A percentile compares a stretch with the other conserved stretches of the same genome.
phyloP scores from a whole-genome alignment of 2,113 vertebrate species.

The Herpailurus yagouaroundi region DNA sequence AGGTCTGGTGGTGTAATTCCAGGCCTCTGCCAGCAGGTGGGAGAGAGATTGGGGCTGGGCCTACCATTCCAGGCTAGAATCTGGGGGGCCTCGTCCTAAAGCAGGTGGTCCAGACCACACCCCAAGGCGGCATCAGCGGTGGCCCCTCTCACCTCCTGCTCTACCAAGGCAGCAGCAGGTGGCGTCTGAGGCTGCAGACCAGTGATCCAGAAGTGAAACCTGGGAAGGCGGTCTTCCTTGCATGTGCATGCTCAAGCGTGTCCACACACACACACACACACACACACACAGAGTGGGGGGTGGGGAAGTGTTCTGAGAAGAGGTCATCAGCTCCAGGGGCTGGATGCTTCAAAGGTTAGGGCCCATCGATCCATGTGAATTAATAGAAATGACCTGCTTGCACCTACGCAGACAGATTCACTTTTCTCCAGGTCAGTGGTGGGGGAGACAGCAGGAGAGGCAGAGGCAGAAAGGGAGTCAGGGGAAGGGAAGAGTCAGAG shows the following conservation, averaged over 20 bases:
- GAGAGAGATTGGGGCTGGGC: background rate
- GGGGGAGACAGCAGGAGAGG: background rate
- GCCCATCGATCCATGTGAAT: background rate
- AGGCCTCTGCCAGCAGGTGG: background rate
- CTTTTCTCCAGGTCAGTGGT: background rate
- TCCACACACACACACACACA: background rate
- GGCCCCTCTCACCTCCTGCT: background rate
- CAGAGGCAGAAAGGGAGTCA: background rate
- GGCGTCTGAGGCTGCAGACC: constrained; percentile 18
- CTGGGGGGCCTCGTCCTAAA: background rate
- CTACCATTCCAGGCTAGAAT: background rate
- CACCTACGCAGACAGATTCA: background rate
- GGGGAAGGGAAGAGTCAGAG: background rate
- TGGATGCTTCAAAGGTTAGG: background rate
- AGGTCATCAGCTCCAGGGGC: background rate
- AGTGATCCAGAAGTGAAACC: background rate
- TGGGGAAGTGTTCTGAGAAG: background rate
- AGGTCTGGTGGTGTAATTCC: background rate
- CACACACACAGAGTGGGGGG: background rate
- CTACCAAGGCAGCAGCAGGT: constrained; percentile 46
- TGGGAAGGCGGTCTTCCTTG: background rate
- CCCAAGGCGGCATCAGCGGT: background rate
- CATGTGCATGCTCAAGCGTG: background rate
- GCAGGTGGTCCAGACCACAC: background rate
- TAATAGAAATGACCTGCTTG: background rate